Evolutionary conservation across 2,797 vertebrate genomes (phyloP).

Genomic region (Monodelphis domestica): DNA sequence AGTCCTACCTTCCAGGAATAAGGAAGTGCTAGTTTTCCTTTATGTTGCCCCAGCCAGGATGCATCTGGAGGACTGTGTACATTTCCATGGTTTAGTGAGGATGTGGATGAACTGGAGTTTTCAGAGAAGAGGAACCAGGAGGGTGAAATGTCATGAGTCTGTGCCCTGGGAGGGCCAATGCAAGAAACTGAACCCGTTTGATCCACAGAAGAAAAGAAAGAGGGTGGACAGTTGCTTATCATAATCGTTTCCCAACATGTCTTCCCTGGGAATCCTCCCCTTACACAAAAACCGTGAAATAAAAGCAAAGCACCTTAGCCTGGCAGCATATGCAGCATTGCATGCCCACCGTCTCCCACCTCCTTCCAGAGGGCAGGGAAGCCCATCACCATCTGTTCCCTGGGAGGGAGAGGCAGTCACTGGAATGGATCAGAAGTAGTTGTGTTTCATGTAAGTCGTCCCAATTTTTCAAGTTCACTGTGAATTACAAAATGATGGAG

Average conservation of each 20-base stretch:
- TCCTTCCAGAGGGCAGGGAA: not conserved
- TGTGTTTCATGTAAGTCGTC: not conserved
- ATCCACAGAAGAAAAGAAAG: not conserved
- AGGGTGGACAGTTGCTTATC: not conserved
- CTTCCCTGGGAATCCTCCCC: not conserved
- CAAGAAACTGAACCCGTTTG: not conserved
- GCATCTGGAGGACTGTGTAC: no score
- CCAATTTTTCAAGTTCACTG: not conserved
- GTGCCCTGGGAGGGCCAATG: not conserved
- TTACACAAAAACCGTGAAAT: not conserved
- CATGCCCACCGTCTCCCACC: not conserved
- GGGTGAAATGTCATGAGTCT: not conserved
- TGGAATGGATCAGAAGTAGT: not conserved
- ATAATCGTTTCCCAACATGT: not conserved
- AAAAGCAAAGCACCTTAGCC: not conserved
- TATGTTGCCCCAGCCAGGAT: not conserved
- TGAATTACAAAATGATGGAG: not conserved
- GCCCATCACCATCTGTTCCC: not conserved
- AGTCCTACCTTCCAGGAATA: not conserved
- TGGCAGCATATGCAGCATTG: not conserved
- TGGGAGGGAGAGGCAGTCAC: not conserved
- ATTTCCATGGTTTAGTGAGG: not conserved
- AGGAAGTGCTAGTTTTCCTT: not conserved
- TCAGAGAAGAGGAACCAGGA: not conserved
- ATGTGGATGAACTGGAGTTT: no score